Evolutionary conservation across 2,113 vertebrate genomes (phyloP).

Genomic region (Edolisoma coerulescens): DNA sequence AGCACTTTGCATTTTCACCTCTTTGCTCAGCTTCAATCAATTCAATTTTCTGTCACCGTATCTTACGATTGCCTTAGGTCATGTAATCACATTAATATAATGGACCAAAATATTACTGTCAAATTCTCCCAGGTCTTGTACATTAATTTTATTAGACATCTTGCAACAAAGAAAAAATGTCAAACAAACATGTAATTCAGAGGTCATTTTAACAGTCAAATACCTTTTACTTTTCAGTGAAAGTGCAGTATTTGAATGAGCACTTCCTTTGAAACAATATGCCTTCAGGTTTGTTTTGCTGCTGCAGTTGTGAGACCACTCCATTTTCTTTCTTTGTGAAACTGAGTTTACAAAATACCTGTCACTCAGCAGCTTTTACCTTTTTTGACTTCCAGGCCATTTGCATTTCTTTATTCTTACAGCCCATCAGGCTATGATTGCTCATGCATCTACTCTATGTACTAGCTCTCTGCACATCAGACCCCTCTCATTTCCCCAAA

Average conservation of each 20-base stretch:
- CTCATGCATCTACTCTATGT: background rate
- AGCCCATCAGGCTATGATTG: background rate
- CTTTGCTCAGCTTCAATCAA: background rate
- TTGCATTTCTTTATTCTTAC: background rate
- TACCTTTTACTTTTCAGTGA: background rate
- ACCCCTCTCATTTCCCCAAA: background rate
- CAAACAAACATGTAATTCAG: background rate
- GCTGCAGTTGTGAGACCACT: background rate
- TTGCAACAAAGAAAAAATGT: background rate
- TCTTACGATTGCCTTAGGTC: background rate
- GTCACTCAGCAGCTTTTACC: background rate
- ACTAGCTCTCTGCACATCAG: background rate
- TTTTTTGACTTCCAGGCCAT: background rate
- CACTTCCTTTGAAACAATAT: background rate
- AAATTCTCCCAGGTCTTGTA: background rate
- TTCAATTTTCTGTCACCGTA: background rate
- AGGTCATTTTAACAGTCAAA: background rate
- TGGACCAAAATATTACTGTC: background rate
- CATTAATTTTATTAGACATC: slow-evolving; percentile 27
- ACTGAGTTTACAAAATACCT: background rate
- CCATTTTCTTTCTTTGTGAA: background rate
- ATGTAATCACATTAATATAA: background rate
- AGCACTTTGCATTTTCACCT: background rate
- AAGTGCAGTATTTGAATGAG: background rate
- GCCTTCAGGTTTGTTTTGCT: background rate